phyloP scores from a whole-genome alignment of 2,113 vertebrate genomes.

The Sinosuthora webbiana region DNA sequence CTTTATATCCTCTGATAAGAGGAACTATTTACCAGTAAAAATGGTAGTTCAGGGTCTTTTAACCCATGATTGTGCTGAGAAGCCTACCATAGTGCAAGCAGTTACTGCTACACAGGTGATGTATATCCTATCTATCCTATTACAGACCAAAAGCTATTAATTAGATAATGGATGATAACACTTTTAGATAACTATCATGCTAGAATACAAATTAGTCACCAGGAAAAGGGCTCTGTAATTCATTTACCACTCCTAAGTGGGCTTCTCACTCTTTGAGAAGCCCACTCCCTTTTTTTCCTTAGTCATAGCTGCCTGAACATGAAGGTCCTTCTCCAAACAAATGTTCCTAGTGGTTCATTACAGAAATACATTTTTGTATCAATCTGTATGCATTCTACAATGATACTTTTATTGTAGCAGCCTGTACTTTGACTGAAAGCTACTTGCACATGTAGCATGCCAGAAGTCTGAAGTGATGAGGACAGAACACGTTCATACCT shows the following conservation, averaged over 20 bases:
- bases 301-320: not conserved
- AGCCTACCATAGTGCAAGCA: not conserved
- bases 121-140: not conserved
- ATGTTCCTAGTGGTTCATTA: not conserved
- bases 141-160: slow-evolving; percentile 12
- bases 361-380: not conserved
- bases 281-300: not conserved
- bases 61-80: not conserved
- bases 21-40: not conserved
- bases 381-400: not conserved
- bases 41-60: not conserved
- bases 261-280: not conserved
- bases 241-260: not conserved
- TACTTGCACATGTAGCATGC: not conserved
- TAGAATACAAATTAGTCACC: slow-evolving; percentile 22
- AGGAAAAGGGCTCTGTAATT: not conserved
- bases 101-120: not conserved
- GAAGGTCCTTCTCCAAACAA: not conserved
- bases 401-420: not conserved
- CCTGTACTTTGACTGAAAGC: not conserved
- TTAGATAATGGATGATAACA: not conserved
- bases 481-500: slow-evolving; percentile 74
- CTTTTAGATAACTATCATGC: not conserved
- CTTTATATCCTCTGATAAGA: not conserved
- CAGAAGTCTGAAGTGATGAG: not conserved